Evolutionary conservation across 2,113 vertebrate genomes (phyloP), one percentile per base, ranked within the genome.

Genomic region (Ptilorrhoa leucosticta): DNA sequence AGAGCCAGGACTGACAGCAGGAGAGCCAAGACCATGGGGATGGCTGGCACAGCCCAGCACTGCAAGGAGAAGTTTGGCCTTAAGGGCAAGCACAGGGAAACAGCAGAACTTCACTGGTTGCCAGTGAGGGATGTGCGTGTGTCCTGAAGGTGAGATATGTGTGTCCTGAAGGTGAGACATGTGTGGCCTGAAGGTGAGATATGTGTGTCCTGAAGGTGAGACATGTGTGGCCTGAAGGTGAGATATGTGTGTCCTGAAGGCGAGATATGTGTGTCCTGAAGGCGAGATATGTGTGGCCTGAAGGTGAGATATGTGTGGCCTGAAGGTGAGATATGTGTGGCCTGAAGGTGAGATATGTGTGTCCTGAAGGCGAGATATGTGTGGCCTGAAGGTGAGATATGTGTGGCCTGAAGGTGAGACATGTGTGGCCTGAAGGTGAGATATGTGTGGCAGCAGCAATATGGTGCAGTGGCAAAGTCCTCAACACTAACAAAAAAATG

Each of bases 381-480:
- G 9, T 4, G 22, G n/a, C 54, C 54, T 64, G 35, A 65, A 76
- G 47, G 17, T 28, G 15, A 45, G 64, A 10, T 54, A 18, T 54
- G 17, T 3, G 7, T 15, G 24, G 50, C 53, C 56, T 24, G 22
- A 58, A 57, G 56, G 56, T 35, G 56, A 60, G 44, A 7, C 20
- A 14, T 10, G 19, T 45, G 8, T 4, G 27, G 39, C 50, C 50
- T 65, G 50, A 65, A 75, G 45, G 15, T 27, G 15, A 42, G 58
- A 7, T 50, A 16, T 65, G 21, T 3, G 19, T 16, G 22, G 42
- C 66, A 77, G 60, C 2, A 1, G n/a, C 0, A 0, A 53, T 24
- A 54, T 0, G n/a, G n/a, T n/a, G n/a, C n/a, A n/a, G n/a, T n/a
- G 4, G 35, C 15, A 13, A 64, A 61, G 10, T 60, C 51, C 35